These are phyloP conservation scores for Chloroclystis v-ata DNA, from an alignment of 2,888 invertebrate species.

Conservation along the genomic window DNA sequence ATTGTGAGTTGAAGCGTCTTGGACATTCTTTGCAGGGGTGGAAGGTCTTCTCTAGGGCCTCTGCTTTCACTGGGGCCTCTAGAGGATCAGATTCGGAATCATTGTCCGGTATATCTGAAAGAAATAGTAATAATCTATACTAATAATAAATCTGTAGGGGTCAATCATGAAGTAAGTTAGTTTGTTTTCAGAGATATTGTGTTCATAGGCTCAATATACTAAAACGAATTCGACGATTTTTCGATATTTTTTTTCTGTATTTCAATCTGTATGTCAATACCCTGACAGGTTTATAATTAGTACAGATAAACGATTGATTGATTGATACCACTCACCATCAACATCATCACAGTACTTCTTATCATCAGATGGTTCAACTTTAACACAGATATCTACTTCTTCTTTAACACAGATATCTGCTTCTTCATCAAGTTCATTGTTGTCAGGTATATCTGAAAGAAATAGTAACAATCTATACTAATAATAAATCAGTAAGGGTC, in stretches of 20 bases:
- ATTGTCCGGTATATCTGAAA: slow-evolving; percentile 1
- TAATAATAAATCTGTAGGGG: too few relatives aligned
- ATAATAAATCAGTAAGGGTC: too few relatives aligned
- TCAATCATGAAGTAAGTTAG: too few relatives aligned
- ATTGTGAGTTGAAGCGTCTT: not conserved
- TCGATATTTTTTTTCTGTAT: too few relatives aligned
- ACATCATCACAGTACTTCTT: not conserved
- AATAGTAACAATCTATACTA: not conserved
- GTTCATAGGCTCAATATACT: too few relatives aligned
- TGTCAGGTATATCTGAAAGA: slow-evolving; percentile 1
- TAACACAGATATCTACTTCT: too few relatives aligned
- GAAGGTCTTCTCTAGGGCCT: not conserved
- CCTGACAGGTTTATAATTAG: too few relatives aligned
- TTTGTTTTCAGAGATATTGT: too few relatives aligned
- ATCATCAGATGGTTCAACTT: not conserved
- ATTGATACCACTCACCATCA: too few relatives aligned
- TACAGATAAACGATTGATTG: too few relatives aligned
- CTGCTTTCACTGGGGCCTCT: slow-evolving; percentile 9
- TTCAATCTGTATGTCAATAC: not conserved
- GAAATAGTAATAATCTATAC: not conserved
- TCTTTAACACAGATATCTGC: too few relatives aligned
- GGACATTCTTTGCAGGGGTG: slow-evolving; percentile 9
- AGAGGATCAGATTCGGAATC: slow-evolving; percentile 8
- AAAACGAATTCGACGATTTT: too few relatives aligned
- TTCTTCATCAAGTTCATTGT: not conserved